Base-by-base conservation (phyloP, 2,888 invertebrate genomes). In the Xestia sexstrigata region DNA sequence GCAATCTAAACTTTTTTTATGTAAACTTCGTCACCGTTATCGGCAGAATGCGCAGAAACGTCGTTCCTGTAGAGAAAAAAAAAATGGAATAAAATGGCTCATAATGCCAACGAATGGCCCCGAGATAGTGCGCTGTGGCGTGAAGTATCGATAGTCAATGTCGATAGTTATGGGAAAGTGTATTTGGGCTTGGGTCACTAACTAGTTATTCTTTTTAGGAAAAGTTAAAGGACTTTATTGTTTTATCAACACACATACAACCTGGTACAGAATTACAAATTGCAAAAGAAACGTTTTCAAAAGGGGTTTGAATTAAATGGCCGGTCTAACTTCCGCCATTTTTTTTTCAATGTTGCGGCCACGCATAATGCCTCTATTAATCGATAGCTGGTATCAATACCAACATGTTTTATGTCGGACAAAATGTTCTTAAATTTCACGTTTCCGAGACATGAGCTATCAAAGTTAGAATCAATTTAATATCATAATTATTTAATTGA, bases 71-170 rank as follows among this genome's bases (percentile, higher is more conserved):
- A 39, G 35, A 69, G 15, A 70, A 49, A 85, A 81, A 81, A 82
- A 86, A 84, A 77, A 79, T 45, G 2, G 39, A 70, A 78, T 81
- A 81, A 84, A 87, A 87, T 78, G 77, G 82, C 70, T 79, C 79
- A 69, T 88, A 86, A 85, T 87, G 84, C 81, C 81, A 82, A 82
- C 79, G 71, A 83, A 85, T 85, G 81, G 76, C 66, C 42, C 66
- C 71, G 62, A 78, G 70, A 75, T 85, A 76, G 77, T 68, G 77
- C 26, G 52, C 49, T 55, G 42, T 67, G 26, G 23, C 35, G 66
- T 69, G 45, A 76, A 52, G 66, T 77, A 75, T 85, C 87, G 86
- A 80, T 84, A 8, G 13, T 66, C 39, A 55, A 67, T 76, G n/a
- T 84, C 80, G 83, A 85, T 83, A 83, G 42, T 67, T 73, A 39